Percentiles rank a stretch among this genome's conserved stretches.
These are phyloP conservation scores for Neolamprologus fasciatus DNA, from an alignment of 2,113 vertebrate species.

Conservation along the genomic window DNA sequence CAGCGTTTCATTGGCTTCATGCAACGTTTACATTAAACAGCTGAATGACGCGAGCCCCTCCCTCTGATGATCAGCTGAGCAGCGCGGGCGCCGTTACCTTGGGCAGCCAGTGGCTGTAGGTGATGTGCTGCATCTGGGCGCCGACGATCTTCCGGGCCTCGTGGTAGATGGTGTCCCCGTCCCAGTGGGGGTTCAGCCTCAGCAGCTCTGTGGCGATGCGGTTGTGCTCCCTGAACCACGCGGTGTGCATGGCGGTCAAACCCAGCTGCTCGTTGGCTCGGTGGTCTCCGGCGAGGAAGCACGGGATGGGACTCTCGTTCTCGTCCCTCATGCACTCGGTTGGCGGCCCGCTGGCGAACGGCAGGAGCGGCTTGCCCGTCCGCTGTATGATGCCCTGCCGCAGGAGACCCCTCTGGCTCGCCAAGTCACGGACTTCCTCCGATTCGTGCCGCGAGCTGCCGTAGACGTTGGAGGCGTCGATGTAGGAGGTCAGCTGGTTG, in stretches of 20 bases:
- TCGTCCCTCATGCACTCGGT: conserved; percentile 97
- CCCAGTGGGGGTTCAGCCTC: conserved; percentile 93
- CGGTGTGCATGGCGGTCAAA: conserved; percentile 92
- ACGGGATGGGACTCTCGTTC: conserved; percentile 95
- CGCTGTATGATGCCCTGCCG: conserved; percentile 92
- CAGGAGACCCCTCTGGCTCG: conserved; percentile 89
- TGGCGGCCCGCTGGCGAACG: conserved; percentile 89
- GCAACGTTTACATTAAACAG: not conserved
- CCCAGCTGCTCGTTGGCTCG: conserved; percentile 93
- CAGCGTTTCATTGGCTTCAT: fast-evolving
- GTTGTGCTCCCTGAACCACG: conserved; percentile 98
- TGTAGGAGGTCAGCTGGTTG: conserved; percentile 95
- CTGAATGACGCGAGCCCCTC: not conserved
- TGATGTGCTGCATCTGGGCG: conserved; percentile 96
- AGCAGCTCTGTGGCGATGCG: conserved; percentile 87
- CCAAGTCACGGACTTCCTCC: conserved; percentile 85
- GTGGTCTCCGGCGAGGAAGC: conserved; percentile 94
- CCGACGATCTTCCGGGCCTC: conserved; percentile 96
- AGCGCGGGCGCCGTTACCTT: conserved; percentile 62
- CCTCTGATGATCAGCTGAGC: not conserved
- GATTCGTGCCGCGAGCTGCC: conserved; percentile 89
- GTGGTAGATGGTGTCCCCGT: conserved; percentile 94
- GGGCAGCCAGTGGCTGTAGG: conserved; percentile 93
- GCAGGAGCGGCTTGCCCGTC: conserved; percentile 91
- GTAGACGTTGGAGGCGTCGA: conserved; percentile 94